Percentiles rank a stretch among this genome's conserved stretches.
Evolutionary conservation across 2,113 vertebrate genomes (phyloP).

Genomic region (Mungos mungo): DNA sequence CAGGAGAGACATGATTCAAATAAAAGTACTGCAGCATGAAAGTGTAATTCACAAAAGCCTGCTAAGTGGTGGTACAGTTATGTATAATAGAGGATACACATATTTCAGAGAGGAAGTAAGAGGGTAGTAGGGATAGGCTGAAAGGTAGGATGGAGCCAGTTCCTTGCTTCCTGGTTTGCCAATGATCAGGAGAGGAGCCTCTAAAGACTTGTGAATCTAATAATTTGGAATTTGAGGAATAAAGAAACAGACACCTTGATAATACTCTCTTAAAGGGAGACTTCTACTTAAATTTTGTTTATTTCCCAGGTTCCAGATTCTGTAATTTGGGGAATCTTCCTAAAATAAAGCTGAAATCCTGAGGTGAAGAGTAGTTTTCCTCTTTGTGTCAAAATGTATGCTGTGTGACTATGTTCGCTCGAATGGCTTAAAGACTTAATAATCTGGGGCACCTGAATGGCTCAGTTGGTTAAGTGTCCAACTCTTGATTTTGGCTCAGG

Average conservation of each 20-base stretch:
- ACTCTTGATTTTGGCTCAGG: too few relatives aligned
- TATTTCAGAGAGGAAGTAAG: neutral
- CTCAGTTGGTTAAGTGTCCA: too few relatives aligned
- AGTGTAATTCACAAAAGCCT: neutral
- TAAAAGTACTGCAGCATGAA: neutral
- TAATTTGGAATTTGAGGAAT: neutral
- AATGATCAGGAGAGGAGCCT: neutral
- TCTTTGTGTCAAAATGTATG: neutral
- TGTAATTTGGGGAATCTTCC: neutral
- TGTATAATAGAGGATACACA: neutral
- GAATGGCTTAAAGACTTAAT: neutral
- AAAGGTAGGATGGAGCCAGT: neutral
- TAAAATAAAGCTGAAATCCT: slow-evolving; percentile 36
- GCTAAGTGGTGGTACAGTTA: neutral
- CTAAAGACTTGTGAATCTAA: neutral
- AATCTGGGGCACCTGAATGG: neutral
- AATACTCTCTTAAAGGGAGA: neutral
- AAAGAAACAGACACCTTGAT: neutral
- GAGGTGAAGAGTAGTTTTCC: neutral
- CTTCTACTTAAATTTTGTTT: neutral
- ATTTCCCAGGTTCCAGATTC: neutral
- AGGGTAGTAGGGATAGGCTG: neutral
- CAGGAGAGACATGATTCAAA: neutral
- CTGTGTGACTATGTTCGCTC: neutral
- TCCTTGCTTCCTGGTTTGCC: neutral